Evolutionary conservation across 2,888 invertebrate genomes (phyloP), one percentile per base, ranked within the genome.

Genomic region (Pinctada fucata): DNA sequence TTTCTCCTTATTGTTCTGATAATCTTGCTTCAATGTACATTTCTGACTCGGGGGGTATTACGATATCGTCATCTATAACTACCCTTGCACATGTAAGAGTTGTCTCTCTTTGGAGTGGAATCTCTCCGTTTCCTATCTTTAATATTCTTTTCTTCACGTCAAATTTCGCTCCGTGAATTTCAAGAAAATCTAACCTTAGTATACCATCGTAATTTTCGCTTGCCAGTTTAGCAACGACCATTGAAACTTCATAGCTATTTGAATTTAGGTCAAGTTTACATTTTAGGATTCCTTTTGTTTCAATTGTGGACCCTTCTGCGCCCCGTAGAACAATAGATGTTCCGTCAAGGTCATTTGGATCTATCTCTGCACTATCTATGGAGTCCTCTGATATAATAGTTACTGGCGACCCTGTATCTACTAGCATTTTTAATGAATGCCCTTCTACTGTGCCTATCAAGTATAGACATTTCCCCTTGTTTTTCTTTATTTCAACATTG

Each of bases 31-130:
- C 48, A n/a, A 70, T 49, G 50, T 49, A 70, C 8, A 48, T 49
- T 49, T 70, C 68, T 45, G 68, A 68, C 10, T 68, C 47, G 13
- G 13, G 48, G 49, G 70, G 70, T 13, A 70, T 70, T n/a, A 50
- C 6, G 16, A 70, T 13, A 3, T 48, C 16, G 48, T 70, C 70
- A n/a, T 8, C 48, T 50, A 70, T 49, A 13, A 48, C 50, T 13
- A 70, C 50, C 10, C 16, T 48, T 70, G 70, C 70, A 50, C 70
- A 70, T n/a, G 48, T 49, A 49, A 50, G 70, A 70, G 5, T 50
- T 49, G 50, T 50, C 50, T 70, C 50, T 70, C 49, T 49, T 50
- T 50, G 49, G 10, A 10, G 50, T 31, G 49, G 48, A 10, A 70
- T 49, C 70, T 52, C 58, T 52, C 6, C 10, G 5, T 70, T 16